Conservation (phyloP, 1,140 invertebrate genomes). For the Theocolax elegans region DNA sequence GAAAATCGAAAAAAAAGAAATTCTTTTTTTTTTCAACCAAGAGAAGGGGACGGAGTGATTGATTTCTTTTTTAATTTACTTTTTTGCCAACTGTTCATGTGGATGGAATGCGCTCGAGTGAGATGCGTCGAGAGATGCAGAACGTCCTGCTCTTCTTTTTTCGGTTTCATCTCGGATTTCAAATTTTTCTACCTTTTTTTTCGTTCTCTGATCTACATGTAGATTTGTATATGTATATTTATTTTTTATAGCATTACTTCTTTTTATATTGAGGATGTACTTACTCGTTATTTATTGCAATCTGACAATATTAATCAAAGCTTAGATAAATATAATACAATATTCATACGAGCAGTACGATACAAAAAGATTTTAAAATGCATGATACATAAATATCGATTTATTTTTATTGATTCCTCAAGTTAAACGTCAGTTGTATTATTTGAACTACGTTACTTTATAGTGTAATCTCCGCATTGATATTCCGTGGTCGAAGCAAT, state of each 20-base stretch:
- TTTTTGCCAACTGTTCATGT: conserved; percentile 9
- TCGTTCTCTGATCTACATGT: neutral
- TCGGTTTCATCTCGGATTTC: neutral
- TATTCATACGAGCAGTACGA: no score
- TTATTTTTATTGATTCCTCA: no score
- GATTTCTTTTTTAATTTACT: conserved; percentile 21
- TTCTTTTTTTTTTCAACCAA: neutral
- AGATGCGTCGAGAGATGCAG: neutral
- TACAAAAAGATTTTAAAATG: no score
- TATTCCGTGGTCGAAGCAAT: neutral
- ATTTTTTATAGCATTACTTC: no score
- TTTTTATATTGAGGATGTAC: no score
- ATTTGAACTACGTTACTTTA: neutral
- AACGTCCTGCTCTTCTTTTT: neutral
- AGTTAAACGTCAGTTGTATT: no score
- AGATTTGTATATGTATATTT: neutral
- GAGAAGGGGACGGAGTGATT: neutral
- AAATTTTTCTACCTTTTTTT: neutral
- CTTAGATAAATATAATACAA: no score
- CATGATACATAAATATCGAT: no score
- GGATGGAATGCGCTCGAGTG: neutral
- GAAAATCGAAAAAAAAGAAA: neutral
- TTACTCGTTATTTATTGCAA: no score
- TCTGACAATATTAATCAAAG: no score
- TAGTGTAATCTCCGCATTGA: neutral